Evolutionary conservation across 2,797 vertebrate species (phyloP).

Genomic region (Sylvilagus floridanus): DNA sequence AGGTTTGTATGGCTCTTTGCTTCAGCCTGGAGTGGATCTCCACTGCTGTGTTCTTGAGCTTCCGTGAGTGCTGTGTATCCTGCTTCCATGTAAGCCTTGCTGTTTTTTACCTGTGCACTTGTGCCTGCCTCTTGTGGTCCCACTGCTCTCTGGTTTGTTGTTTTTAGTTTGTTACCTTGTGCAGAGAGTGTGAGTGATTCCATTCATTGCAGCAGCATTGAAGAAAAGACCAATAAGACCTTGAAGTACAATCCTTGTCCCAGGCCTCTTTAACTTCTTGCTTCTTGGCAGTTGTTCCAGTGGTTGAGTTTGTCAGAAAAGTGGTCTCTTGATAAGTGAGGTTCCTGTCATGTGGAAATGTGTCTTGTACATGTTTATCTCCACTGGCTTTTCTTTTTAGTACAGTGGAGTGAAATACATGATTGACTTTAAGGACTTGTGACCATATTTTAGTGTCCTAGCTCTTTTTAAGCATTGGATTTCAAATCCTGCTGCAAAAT

Average conservation of each 20-base stretch:
- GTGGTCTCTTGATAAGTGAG: neutral
- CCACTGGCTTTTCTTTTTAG: neutral
- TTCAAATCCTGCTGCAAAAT: slow-evolving; percentile 24
- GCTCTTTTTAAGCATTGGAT: slow-evolving; percentile 8
- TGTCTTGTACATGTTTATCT: neutral
- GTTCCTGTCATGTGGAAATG: neutral
- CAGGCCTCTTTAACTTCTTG: neutral
- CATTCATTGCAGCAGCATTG: neutral
- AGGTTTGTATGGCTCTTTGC: neutral
- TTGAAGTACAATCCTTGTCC: neutral
- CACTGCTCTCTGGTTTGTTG: neutral
- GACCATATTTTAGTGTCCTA: neutral
- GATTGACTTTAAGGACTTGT: neutral
- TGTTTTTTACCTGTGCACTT: accelerated
- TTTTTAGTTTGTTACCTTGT: slow-evolving; percentile 7
- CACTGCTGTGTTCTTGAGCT: neutral
- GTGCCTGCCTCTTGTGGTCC: neutral
- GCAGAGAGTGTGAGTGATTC: neutral
- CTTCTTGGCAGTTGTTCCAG: neutral
- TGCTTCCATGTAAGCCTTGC: neutral
- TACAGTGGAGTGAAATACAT: neutral
- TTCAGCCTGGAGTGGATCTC: neutral
- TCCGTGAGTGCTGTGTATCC: neutral
- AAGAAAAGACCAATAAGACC: neutral
- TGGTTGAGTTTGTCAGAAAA: slow-evolving; percentile 29